A percentile compares a stretch with the other conserved stretches of the same genome.
These are phyloP conservation scores for Puntigrus tetrazona DNA, from an alignment of 2,113 vertebrate genomes.

Conservation along the genomic window DNA sequence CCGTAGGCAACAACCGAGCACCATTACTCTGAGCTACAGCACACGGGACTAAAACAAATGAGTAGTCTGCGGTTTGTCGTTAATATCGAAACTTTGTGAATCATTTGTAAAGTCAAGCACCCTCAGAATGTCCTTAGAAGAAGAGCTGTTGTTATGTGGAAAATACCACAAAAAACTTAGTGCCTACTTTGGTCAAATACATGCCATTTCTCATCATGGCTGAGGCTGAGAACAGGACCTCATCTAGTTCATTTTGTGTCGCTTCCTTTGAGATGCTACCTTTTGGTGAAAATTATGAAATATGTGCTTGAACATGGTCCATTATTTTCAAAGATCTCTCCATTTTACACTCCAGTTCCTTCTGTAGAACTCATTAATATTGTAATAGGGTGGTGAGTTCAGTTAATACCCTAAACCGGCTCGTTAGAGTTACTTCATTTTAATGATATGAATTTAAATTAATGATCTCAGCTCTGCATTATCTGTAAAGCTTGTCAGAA, in stretches of 20 bases:
- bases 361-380: conserved; percentile 57
- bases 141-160: background rate
- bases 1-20: background rate
- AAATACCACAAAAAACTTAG: background rate
- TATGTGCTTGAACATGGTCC: conserved; percentile 16
- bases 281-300: conserved; percentile 39
- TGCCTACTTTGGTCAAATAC: background rate
- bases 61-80: background rate
- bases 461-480: conserved; percentile 45
- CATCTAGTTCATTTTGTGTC: conserved; percentile 2
- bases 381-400: conserved; percentile 52
- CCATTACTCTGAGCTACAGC: background rate
- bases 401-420: conserved; percentile 55
- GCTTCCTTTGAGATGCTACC: conserved; percentile 7
- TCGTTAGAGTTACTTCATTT: conserved; percentile 53
- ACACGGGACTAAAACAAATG: background rate
- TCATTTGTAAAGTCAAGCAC: background rate
- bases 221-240: background rate
- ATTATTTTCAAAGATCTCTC: conserved; percentile 47
- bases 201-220: background rate
- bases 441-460: conserved; percentile 58
- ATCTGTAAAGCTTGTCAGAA: conserved; percentile 50
- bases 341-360: conserved; percentile 52
- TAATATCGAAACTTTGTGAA: background rate
- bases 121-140: background rate